A percentile compares a stretch with the other conserved stretches of the same genome.
Evolutionary conservation across 2,888 invertebrate species (phyloP).

Genomic region (Aphidius colemani): DNA sequence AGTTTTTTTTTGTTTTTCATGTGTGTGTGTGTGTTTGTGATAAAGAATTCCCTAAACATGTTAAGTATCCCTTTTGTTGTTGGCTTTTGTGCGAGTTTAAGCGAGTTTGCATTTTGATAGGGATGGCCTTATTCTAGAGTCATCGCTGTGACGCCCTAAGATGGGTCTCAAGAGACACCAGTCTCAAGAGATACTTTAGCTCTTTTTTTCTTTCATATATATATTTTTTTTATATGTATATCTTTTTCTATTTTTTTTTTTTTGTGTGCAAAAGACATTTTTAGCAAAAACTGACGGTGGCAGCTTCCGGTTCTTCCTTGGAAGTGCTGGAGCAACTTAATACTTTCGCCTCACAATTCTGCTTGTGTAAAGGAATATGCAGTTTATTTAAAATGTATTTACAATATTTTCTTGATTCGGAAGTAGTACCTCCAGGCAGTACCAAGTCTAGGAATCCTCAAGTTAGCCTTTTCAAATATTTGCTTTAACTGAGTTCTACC

Average conservation of each 20-base stretch:
- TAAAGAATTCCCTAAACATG: background rate
- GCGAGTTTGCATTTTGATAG: slow-evolving; percentile 13
- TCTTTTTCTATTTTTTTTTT: too few species aligned
- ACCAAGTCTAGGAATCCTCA: slow-evolving; percentile 13
- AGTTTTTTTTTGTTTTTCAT: too few species aligned
- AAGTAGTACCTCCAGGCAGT: slow-evolving; percentile 8
- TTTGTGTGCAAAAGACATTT: too few species aligned
- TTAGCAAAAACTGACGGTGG: too few species aligned
- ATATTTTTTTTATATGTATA: too few species aligned
- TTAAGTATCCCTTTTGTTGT: background rate
- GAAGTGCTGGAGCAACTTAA: background rate
- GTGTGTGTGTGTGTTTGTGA: slow-evolving; percentile 17
- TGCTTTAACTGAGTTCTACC: background rate
- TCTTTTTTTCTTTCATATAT: too few species aligned
- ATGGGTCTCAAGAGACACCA: too few species aligned
- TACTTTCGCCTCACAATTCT: too few species aligned
- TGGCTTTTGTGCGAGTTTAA: slow-evolving; percentile 18
- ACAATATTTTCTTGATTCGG: slow-evolving; percentile 2
- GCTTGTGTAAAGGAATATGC: too few species aligned
- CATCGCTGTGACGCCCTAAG: slow-evolving; percentile 9
- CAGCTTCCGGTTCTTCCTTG: background rate
- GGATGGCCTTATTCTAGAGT: slow-evolving; percentile 4
- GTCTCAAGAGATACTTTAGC: too few species aligned
- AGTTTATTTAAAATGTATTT: background rate
- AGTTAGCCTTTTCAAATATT: slow-evolving; percentile 18